These are phyloP conservation scores for Brachionus asplanchnoidis DNA, from an alignment of 1,140 invertebrate genomes.

Conservation along the genomic window DNA sequence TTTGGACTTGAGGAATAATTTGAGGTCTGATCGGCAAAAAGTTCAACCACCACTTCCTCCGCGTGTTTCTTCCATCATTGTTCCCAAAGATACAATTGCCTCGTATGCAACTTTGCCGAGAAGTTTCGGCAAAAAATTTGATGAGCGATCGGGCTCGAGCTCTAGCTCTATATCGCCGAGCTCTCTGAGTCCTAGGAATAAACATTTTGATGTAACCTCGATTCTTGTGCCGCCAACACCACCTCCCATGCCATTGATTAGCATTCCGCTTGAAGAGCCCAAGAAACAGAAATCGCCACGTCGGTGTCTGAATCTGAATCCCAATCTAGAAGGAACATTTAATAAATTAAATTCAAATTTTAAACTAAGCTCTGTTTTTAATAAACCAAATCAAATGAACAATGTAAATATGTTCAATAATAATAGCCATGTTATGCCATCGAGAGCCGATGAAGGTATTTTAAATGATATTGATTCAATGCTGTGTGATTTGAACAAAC, in stretches of 20 bases:
- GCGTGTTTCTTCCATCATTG: slow-evolving; percentile 33
- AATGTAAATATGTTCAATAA: slow-evolving; percentile 7
- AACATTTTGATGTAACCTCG: background rate
- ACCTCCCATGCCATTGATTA: slow-evolving; percentile 9
- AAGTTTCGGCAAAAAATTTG: background rate
- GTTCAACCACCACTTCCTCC: slow-evolving; percentile 34
- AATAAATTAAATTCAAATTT: slow-evolving; percentile 28
- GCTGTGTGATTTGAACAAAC: slow-evolving; percentile 34
- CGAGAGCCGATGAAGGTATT: slow-evolving; percentile 9
- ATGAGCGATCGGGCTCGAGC: background rate
- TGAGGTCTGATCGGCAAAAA: background rate
- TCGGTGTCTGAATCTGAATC: background rate
- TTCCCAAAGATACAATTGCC: slow-evolving; percentile 40
- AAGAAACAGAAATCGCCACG: background rate
- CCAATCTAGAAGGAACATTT: background rate
- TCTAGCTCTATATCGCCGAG: background rate
- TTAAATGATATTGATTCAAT: slow-evolving; percentile 42
- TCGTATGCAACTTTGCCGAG: slow-evolving; percentile 12
- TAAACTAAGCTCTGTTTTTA: slow-evolving; percentile 9
- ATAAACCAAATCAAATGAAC: background rate
- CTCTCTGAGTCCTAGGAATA: background rate
- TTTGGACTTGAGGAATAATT: background rate
- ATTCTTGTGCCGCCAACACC: slow-evolving; percentile 18
- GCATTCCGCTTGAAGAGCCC: background rate
- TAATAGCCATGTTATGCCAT: background rate